Conservation (phyloP, 2,797 vertebrate genomes). For the Presbytis comata region DNA sequence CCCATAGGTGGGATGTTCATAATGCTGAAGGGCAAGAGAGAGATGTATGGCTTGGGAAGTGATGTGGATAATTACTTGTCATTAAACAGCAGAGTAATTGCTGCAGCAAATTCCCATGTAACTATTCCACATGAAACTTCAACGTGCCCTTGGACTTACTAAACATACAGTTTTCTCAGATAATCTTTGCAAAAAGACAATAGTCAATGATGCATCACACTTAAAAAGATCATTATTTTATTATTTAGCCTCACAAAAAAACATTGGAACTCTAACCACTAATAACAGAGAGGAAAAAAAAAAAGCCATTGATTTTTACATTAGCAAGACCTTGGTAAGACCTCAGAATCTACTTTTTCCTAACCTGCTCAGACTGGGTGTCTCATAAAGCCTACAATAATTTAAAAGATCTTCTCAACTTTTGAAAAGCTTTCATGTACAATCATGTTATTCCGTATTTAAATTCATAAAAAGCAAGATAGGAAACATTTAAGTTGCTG, state of each 20-base stretch:
- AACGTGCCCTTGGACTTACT: conserved; percentile 45
- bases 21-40: conserved; percentile 62
- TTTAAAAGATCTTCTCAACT: not conserved
- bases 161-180: conserved; percentile 21
- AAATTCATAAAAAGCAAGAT: not conserved
- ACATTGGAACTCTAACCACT: not conserved
- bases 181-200: not conserved
- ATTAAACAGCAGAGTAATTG: conserved; percentile 69
- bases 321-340: conserved; percentile 35
- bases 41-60: conserved; percentile 45
- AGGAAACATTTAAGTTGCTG: not conserved
- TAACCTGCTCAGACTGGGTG: not conserved
- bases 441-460: not conserved
- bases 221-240: not conserved
- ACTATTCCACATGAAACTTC: conserved; percentile 38
- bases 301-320: conserved; percentile 4
- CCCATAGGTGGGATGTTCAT: not conserved
- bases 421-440: not conserved
- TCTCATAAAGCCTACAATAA: not conserved
- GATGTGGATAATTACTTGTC: conserved; percentile 63
- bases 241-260: conserved; percentile 7
- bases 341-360: not conserved
- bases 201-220: not conserved
- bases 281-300: conserved; percentile 43
- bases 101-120: conserved; percentile 38